Percentiles rank a stretch among this genome's conserved stretches.
These are phyloP conservation scores for Trachelus tabidus DNA, from an alignment of 2,888 invertebrate species.

Conservation along the genomic window DNA sequence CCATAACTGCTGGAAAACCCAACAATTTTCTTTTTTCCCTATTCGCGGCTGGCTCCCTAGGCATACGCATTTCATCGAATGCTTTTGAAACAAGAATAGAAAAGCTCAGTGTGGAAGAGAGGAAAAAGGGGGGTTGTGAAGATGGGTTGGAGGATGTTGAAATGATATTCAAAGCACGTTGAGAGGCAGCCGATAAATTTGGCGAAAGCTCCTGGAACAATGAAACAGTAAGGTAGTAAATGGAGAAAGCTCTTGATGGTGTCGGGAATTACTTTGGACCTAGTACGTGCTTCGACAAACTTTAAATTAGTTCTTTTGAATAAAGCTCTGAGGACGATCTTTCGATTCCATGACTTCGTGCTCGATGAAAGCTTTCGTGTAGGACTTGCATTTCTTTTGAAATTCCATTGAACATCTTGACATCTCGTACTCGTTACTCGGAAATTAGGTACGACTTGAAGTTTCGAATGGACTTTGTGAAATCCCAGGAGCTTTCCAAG, in stretches of 20 bases:
- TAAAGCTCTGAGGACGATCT: not conserved
- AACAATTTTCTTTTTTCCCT: not conserved
- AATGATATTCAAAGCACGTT: constrained; percentile 3
- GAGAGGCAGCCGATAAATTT: constrained; percentile 5
- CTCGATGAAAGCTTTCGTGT: not conserved
- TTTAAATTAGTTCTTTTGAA: constrained; percentile 3
- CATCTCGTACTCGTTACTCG: not conserved
- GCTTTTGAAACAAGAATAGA: not conserved
- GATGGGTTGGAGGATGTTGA: not conserved
- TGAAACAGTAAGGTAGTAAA: not conserved
- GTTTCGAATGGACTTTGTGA: not conserved
- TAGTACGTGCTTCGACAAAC: constrained; percentile 1
- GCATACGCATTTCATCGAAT: not conserved
- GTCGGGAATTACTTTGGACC: not conserved
- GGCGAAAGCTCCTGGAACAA: not conserved
- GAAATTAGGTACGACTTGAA: not conserved
- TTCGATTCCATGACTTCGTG: not conserved
- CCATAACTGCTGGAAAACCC: not conserved
- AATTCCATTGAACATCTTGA: not conserved
- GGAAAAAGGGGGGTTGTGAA: no score
- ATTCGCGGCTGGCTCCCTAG: not conserved
- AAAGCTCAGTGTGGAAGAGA: not conserved
- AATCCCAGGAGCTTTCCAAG: not conserved
- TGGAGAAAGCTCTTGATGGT: not conserved
- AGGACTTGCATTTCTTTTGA: not conserved